phyloP scores from a whole-genome alignment of 2,113 vertebrate species.

The Callopanchax toddi region DNA sequence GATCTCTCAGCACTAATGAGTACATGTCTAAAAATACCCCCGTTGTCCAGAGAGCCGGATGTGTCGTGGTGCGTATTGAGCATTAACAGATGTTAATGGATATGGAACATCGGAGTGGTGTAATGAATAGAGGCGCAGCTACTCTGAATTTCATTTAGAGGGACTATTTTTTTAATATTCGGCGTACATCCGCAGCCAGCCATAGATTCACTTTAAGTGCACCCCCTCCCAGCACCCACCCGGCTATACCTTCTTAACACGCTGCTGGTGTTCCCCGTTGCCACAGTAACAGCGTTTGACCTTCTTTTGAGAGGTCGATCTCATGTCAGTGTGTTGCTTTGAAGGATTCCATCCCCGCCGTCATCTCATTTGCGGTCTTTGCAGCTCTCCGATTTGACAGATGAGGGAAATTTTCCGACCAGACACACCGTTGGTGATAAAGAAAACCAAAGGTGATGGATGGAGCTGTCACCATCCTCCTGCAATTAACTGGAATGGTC shows the following conservation, averaged over 20 bases:
- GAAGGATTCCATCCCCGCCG: constrained; percentile 52
- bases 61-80: constrained; percentile 64
- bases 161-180: constrained; percentile 63
- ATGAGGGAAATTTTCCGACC: constrained; percentile 62
- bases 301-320: constrained; percentile 66
- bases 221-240: constrained; percentile 20
- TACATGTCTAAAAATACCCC: constrained; percentile 80
- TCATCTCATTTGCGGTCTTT: constrained; percentile 52
- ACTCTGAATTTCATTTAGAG: constrained; percentile 50
- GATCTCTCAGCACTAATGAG: constrained; percentile 78
- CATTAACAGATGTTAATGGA: constrained; percentile 77
- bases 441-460: constrained; percentile 62
- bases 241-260: constrained; percentile 63
- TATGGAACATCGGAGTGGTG: constrained; percentile 63
- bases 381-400: constrained; percentile 49
- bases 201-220: constrained; percentile 40
- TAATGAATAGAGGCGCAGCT: constrained; percentile 56
- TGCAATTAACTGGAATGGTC: constrained; percentile 69
- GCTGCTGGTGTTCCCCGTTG: constrained; percentile 65
- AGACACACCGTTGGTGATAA: constrained; percentile 44
- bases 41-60: constrained; percentile 65
- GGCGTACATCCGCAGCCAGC: constrained; percentile 45
- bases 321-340: constrained; percentile 55
- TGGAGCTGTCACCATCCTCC: constrained; percentile 52
- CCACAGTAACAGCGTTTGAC: constrained; percentile 66